phyloP scores from a whole-genome alignment of 2,113 vertebrate species.

The Cygnus buccinator region DNA sequence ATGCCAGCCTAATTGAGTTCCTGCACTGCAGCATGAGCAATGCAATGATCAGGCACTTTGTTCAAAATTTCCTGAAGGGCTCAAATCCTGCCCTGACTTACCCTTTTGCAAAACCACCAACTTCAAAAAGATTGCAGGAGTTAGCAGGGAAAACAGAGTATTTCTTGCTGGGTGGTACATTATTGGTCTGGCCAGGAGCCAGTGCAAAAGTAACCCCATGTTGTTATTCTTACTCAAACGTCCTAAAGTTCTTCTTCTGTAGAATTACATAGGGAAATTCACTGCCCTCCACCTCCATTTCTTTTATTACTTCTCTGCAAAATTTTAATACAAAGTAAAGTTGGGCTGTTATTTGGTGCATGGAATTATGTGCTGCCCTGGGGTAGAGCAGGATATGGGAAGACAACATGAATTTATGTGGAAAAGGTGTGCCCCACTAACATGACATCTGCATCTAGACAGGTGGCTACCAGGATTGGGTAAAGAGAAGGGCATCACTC shows the following conservation, averaged over 20 bases:
- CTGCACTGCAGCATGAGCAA: background rate
- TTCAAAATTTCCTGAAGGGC: constrained; percentile 37
- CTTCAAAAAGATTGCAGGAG: background rate
- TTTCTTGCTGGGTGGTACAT: constrained; percentile 39
- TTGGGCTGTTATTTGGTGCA: background rate
- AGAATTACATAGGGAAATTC: background rate
- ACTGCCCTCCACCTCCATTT: background rate
- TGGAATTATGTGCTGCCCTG: background rate
- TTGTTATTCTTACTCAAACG: background rate
- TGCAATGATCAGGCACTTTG: background rate
- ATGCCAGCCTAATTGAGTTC: constrained; percentile 37
- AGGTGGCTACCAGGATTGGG: background rate
- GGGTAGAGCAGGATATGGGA: background rate
- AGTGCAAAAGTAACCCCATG: background rate
- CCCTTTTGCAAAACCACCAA: background rate
- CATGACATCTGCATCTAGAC: background rate
- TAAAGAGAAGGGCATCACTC: background rate
- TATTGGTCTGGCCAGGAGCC: constrained; percentile 29
- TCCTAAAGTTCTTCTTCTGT: background rate
- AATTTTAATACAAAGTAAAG: background rate
- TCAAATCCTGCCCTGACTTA: constrained; percentile 26
- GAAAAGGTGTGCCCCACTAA: background rate
- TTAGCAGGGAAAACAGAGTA: background rate
- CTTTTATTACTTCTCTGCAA: background rate
- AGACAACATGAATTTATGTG: background rate